Conservation (phyloP, 1,140 invertebrate genomes). For the Heliconius melpomene region DNA sequence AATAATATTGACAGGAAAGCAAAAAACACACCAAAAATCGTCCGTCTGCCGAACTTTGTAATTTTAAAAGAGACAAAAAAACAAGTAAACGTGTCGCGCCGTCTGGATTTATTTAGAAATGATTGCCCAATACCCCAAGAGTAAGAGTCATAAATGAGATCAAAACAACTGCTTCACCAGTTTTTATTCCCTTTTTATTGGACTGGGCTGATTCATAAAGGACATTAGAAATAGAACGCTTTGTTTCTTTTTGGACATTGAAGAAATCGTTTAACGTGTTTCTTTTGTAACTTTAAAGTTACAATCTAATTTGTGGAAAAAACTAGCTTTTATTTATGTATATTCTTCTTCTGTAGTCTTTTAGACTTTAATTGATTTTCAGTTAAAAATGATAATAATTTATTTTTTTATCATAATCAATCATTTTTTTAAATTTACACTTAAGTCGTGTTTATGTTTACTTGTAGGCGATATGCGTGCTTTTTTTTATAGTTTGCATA, state of each 20-base stretch:
- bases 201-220: constrained; percentile 40
- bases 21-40: background rate
- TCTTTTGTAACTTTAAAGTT: constrained; percentile 14
- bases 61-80: constrained; percentile 44
- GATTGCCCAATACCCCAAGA: constrained; percentile 47
- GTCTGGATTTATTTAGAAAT: constrained; percentile 54
- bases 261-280: constrained; percentile 13
- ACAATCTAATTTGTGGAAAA: background rate
- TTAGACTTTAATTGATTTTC: no score
- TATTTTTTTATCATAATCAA: no score
- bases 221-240: constrained; percentile 30
- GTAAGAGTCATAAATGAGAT: constrained; percentile 47
- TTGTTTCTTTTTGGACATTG: constrained; percentile 23
- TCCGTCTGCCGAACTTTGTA: constrained; percentile 17
- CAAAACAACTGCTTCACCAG: constrained; percentile 36
- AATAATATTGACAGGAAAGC: background rate
- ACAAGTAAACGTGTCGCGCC: constrained; percentile 39
- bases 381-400: no score
- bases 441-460: background rate
- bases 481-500: no score
- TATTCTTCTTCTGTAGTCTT: no score
- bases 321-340: background rate
- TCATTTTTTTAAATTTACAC: no score
- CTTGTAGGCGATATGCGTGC: background rate
- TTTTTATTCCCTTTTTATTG: constrained; percentile 33